phyloP scores from a whole-genome alignment of 1,140 invertebrate genomes.

The Hyles euphorbiae region DNA sequence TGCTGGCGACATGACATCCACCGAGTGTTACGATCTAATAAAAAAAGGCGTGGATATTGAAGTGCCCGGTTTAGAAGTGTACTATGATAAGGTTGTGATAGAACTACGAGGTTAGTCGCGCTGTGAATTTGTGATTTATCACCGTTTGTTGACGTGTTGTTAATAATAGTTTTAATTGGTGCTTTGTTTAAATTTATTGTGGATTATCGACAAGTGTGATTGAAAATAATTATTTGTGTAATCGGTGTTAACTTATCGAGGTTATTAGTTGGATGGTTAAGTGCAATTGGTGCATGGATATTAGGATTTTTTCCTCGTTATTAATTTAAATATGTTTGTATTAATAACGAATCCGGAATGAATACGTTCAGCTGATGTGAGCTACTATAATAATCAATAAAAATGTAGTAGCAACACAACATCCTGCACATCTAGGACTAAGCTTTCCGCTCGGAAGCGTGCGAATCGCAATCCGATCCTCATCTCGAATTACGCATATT shows the following conservation, averaged over 20 bases:
- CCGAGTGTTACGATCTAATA: slow-evolving; percentile 71
- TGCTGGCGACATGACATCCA: slow-evolving; percentile 68
- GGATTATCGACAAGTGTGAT: background rate
- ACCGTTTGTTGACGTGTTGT: slow-evolving; percentile 13
- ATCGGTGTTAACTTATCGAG: too few species aligned
- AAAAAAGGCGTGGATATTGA: slow-evolving; percentile 66
- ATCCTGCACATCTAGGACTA: slow-evolving; percentile 23
- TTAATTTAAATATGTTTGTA: too few species aligned
- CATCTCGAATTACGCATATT: slow-evolving; percentile 54
- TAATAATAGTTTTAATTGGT: slow-evolving; percentile 4
- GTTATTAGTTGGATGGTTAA: too few species aligned
- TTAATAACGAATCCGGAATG: too few species aligned
- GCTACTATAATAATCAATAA: background rate
- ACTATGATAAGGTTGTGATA: slow-evolving; percentile 76
- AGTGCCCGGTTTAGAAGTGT: slow-evolving; percentile 71
- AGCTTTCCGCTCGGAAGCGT: slow-evolving; percentile 56
- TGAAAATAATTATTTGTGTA: background rate
- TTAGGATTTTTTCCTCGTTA: too few species aligned
- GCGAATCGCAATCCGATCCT: slow-evolving; percentile 46
- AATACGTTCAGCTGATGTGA: too few species aligned
- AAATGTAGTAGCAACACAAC: slow-evolving; percentile 11
- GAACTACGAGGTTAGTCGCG: slow-evolving; percentile 71
- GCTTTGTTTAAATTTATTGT: background rate
- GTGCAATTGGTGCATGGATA: too few species aligned
- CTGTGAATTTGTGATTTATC: slow-evolving; percentile 19